Percentiles rank a stretch among this genome's conserved stretches.
Evolutionary conservation across 2,113 vertebrate species (phyloP).

Genomic region (Oceanodroma tethys): DNA sequence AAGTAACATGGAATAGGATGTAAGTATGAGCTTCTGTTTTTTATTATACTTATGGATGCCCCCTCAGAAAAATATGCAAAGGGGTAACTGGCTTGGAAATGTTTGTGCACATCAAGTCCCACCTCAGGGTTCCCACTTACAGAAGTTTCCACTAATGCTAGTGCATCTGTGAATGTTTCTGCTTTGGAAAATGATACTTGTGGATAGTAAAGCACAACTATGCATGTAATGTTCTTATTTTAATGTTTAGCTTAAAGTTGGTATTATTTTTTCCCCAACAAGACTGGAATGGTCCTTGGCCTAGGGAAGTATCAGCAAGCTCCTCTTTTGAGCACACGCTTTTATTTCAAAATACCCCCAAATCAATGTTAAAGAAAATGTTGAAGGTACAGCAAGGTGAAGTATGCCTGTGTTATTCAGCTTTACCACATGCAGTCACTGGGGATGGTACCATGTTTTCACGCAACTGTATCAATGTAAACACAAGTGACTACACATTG

Average conservation of each 20-base stretch:
- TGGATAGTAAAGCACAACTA: conserved; percentile 33
- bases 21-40: conserved; percentile 99
- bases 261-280: conserved; percentile 31
- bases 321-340: neutral
- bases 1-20: conserved; percentile 99
- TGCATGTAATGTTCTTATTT: conserved; percentile 72
- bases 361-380: conserved; percentile 1
- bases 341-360: conserved; percentile 24
- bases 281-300: conserved; percentile 40
- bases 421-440: neutral
- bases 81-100: conserved; percentile 93
- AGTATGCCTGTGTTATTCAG: neutral
- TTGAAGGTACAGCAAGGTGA: conserved; percentile 23
- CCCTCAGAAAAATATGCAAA: conserved; percentile 98
- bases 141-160: conserved; percentile 72
- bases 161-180: conserved; percentile 69
- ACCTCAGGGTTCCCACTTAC: conserved; percentile 67
- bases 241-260: conserved; percentile 59
- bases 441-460: conserved; percentile 6
- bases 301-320: conserved; percentile 31
- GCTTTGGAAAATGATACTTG: conserved; percentile 63
- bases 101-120: conserved; percentile 70
- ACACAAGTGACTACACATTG: neutral
- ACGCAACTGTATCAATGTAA: neutral
- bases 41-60: conserved; percentile 97